phyloP scores from a whole-genome alignment of 2,888 invertebrate genomes.

The Julus scandinavius region DNA sequence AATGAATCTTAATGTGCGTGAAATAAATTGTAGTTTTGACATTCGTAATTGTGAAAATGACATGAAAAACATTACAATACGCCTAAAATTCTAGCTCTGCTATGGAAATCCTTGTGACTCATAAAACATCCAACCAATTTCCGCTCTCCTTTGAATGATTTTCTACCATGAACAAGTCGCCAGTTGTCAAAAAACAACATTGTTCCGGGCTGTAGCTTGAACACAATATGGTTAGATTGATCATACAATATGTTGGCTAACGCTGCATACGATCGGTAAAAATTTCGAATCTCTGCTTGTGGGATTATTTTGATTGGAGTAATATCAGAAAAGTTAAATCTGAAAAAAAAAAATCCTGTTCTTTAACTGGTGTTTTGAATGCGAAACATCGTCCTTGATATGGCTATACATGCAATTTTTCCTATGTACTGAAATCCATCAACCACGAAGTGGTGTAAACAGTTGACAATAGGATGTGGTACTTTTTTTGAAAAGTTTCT shows the following conservation, averaged over 20 bases:
- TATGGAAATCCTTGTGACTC: constrained; percentile 75
- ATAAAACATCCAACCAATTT: constrained; percentile 79
- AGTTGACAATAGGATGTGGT: too few species aligned
- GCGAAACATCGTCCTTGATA: too few species aligned
- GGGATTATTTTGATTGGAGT: constrained; percentile 72
- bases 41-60: background rate
- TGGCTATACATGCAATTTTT: too few species aligned
- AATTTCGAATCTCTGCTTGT: constrained; percentile 70
- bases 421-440: too few species aligned
- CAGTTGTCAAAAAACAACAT: constrained; percentile 82
- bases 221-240: constrained; percentile 60
- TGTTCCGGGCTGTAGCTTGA: constrained; percentile 73
- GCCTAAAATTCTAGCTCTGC: constrained; percentile 69
- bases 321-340: constrained; percentile 81
- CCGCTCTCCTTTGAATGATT: constrained; percentile 75
- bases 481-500: background rate
- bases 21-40: too few species aligned
- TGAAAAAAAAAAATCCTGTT: constrained; percentile 61
- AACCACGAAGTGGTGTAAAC: too few species aligned
- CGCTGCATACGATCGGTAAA: constrained; percentile 68
- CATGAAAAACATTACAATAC: background rate
- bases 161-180: constrained; percentile 80
- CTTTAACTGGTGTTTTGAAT: background rate
- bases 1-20: too few species aligned
- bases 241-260: constrained; percentile 53